Base-by-base conservation (phyloP, 1,140 invertebrate genomes). In the Calephelis nemesis region DNA sequence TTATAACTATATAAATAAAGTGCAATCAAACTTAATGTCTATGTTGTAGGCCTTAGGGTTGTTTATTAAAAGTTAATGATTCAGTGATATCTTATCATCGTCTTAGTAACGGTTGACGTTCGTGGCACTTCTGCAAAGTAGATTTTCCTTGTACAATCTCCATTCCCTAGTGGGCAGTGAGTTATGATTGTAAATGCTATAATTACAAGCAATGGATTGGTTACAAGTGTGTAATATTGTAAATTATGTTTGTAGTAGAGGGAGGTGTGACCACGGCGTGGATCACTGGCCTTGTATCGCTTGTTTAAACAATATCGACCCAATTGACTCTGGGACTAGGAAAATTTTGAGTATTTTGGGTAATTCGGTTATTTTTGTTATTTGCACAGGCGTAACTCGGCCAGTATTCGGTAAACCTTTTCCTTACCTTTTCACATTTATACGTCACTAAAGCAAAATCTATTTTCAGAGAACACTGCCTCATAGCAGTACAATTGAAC, bases 271-370 rank as follows among this genome's bases (percentile, higher is more conserved):
- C 73, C 75, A 74, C 65, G 74, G 63, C 68, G 65, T 75, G 76
- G 74, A 83, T 83, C 78, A 76, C 74, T 77, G 81, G 75, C 85
- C 85, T 87, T 87, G 82, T 80, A 80, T 75, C 73, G 78, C 72
- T 82, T 82, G 79, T 87, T 80, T 77, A 79, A 85, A 79, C 77
- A 79, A 68, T 82, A 83, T 83, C 77, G 74, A 78, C 73, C 79
- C 74, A 82, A 85, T 82, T 87, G 76, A 83, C 74, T 79, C 71
- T 62, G 75, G 70, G 75, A 71, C 76, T 77, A 75, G 79, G 78
- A 82, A 83, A 84, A 71, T 81, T 84, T 84, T 76, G n/a, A 66
- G 50, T 45, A 45, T 30, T 58, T 58, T 39, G 67, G 73, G 15
- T 66, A 67, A 74, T 75, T 68, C 63, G 64, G 73, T 74, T 73